A percentile compares a stretch with the other conserved stretches of the same genome.
phyloP scores from a whole-genome alignment of 1,140 invertebrate genomes.

The Cryptotermes secundus region DNA sequence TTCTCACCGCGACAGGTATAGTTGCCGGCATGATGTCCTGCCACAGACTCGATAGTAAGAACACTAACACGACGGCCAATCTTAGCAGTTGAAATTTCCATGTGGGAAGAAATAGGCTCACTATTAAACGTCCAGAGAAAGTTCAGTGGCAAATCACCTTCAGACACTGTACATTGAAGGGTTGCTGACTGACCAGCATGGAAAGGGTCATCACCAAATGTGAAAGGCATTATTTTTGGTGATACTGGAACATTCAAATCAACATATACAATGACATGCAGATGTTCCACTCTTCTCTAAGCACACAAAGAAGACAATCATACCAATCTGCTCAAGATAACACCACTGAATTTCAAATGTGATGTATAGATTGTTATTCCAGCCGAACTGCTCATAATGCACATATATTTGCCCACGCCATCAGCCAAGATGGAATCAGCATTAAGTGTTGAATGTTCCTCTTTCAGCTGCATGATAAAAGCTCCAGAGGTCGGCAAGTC shows the following conservation, averaged over 20 bases:
- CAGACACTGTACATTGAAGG: conserved; percentile 64
- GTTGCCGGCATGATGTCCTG: conserved; percentile 64
- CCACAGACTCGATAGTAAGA: conserved; percentile 62
- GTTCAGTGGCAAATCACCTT: conserved; percentile 72
- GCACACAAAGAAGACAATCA: neutral
- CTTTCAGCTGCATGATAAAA: conserved; percentile 43
- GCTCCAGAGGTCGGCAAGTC: neutral
- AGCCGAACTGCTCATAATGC: conserved; percentile 68
- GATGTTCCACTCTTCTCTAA: neutral
- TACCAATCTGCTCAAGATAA: neutral
- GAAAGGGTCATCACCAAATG: conserved; percentile 48
- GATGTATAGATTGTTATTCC: conserved; percentile 64
- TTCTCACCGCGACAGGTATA: conserved; percentile 69
- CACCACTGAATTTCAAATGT: conserved; percentile 71
- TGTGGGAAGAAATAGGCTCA: conserved; percentile 39
- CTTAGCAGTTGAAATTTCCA: neutral
- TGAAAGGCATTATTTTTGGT: conserved; percentile 59
- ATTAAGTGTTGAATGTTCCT: conserved; percentile 58
- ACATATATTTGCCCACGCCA: conserved; percentile 69
- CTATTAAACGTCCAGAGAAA: conserved; percentile 71
- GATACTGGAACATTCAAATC: conserved; percentile 50
- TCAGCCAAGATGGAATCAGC: conserved; percentile 68
- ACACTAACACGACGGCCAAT: conserved; percentile 48
- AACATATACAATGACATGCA: neutral
- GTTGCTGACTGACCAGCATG: conserved; percentile 45